These are phyloP conservation scores for Terrapene triunguis DNA, from an alignment of 2,113 vertebrate genomes.

Conservation along the genomic window DNA sequence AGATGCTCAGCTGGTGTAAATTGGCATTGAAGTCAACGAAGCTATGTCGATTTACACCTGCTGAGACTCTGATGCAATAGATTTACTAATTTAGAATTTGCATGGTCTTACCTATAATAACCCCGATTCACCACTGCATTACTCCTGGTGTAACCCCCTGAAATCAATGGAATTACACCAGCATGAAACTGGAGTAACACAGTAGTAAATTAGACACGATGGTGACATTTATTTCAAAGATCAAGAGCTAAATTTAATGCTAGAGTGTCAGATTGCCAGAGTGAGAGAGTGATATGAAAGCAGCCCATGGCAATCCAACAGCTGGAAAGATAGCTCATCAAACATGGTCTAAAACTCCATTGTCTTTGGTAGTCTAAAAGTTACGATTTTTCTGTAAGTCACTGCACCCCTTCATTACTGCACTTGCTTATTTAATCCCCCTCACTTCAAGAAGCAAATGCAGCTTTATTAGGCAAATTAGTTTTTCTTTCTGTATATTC, in stretches of 20 bases:
- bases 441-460: slow-evolving; percentile 52
- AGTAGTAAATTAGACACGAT: not conserved
- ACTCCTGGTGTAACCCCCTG: not conserved
- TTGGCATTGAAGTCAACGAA: not conserved
- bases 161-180: not conserved
- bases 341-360: slow-evolving; percentile 24
- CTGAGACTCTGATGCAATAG: not conserved
- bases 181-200: not conserved
- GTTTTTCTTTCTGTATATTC: slow-evolving; percentile 37
- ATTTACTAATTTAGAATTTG: not conserved
- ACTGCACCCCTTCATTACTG: slow-evolving; percentile 60
- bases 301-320: slow-evolving; percentile 23
- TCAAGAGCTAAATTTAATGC: not conserved
- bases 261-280: not conserved
- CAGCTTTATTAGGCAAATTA: slow-evolving; percentile 24
- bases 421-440: slow-evolving; percentile 55
- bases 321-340: slow-evolving; percentile 61
- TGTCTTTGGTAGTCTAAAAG: slow-evolving; percentile 50
- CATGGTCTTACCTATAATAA: not conserved
- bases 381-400: slow-evolving; percentile 60
- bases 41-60: not conserved
- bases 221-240: not conserved
- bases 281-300: not conserved
- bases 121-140: not conserved
- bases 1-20: not conserved